Percentiles rank a stretch among this genome's conserved stretches.
Conservation (phyloP, 2,797 vertebrate genomes). For the Urosaurus nigricauda region DNA sequence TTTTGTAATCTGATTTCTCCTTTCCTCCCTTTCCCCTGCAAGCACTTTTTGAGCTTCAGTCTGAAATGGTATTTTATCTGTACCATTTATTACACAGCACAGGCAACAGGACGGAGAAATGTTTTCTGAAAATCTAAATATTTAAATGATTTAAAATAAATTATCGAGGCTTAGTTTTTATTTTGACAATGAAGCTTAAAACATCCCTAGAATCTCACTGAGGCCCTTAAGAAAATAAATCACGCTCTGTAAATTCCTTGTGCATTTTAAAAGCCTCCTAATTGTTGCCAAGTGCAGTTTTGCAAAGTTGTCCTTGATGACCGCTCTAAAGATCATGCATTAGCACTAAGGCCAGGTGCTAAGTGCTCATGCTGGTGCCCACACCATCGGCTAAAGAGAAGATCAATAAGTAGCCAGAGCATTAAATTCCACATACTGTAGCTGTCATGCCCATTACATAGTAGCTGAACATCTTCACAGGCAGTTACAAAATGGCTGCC, state of each 20-base stretch:
- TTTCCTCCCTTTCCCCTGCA: background rate
- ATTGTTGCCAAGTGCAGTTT: conserved; percentile 38
- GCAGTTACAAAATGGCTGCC: conserved; percentile 64
- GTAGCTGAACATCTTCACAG: conserved; percentile 59
- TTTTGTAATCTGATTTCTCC: background rate
- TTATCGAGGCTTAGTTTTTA: background rate
- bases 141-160: background rate
- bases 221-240: conserved; percentile 45
- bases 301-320: conserved; percentile 74
- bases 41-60: background rate
- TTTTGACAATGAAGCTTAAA: background rate
- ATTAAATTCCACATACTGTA: conserved; percentile 83
- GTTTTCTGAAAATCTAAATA: background rate
- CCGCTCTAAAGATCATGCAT: conserved; percentile 80
- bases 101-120: background rate
- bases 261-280: conserved; percentile 34
- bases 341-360: conserved; percentile 80
- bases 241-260: background rate
- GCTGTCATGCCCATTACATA: conserved; percentile 78
- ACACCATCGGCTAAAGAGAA: conserved; percentile 65
- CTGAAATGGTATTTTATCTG: background rate
- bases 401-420: conserved; percentile 86
- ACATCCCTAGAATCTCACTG: background rate
- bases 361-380: conserved; percentile 73
- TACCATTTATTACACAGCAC: background rate